A percentile compares a stretch with the other conserved stretches of the same genome.
Evolutionary conservation across 2,888 invertebrate species (phyloP).

Genomic region (Ochropacha duplaris): DNA sequence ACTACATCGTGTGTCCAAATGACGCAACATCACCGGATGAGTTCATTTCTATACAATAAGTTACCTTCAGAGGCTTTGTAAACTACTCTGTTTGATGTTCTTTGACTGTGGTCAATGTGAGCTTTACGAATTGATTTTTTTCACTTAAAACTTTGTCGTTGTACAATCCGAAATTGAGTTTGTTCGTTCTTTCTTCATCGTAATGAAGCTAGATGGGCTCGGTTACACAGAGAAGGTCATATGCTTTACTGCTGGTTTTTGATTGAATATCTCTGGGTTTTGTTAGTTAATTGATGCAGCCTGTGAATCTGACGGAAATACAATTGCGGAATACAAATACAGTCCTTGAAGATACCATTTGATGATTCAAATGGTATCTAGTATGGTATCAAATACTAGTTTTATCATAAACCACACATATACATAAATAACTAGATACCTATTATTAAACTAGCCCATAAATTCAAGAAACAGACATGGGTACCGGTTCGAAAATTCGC

Average conservation of each 20-base stretch:
- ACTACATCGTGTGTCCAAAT: conserved; percentile 38
- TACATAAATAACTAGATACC: neutral
- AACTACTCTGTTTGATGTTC: neutral
- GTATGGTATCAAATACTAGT: too few species aligned
- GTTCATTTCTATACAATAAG: conserved; percentile 56
- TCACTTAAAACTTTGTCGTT: neutral
- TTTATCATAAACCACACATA: neutral
- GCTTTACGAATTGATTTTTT: neutral
- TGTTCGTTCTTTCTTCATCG: too few species aligned
- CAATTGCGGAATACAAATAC: neutral
- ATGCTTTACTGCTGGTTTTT: too few species aligned
- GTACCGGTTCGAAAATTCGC: neutral
- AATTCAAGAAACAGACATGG: neutral
- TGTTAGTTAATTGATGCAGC: too few species aligned
- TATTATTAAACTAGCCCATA: neutral
- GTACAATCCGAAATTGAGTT: neutral
- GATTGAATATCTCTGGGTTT: too few species aligned
- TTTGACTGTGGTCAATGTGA: neutral
- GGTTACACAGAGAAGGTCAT: too few species aligned
- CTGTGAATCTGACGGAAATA: neutral
- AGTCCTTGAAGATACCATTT: neutral
- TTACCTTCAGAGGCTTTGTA: conserved; percentile 25
- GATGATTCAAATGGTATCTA: neutral
- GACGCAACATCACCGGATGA: conserved; percentile 61
- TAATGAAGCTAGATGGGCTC: too few species aligned